Conservation (phyloP, 2,888 invertebrate genomes). For the Galeopsomyia nigrocyanea region DNA sequence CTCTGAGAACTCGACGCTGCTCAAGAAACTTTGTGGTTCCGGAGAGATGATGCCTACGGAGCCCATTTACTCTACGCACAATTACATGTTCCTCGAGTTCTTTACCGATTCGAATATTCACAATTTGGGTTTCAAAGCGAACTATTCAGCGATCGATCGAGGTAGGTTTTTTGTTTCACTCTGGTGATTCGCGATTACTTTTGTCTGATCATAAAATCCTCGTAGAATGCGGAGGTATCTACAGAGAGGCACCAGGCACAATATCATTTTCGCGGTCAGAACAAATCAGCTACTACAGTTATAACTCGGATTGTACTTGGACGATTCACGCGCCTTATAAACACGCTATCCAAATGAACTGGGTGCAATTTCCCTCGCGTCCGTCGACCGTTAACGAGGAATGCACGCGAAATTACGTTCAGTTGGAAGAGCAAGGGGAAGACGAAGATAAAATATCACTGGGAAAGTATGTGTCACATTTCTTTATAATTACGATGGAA, state of each 20-base stretch:
- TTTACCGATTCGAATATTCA: slow-evolving; percentile 72
- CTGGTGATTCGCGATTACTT: neutral
- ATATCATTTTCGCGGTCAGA: too few species aligned
- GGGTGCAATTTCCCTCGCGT: slow-evolving; percentile 75
- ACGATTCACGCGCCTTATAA: slow-evolving; percentile 79
- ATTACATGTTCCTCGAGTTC: slow-evolving; percentile 80
- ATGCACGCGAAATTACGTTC: slow-evolving; percentile 79
- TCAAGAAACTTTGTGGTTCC: slow-evolving; percentile 79
- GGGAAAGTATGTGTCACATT: slow-evolving; percentile 53
- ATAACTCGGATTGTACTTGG: slow-evolving; percentile 77
- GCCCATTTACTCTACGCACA: slow-evolving; percentile 77
- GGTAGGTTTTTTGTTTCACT: too few species aligned
- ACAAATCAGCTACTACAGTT: slow-evolving; percentile 32
- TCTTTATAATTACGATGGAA: neutral
- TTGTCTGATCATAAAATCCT: slow-evolving; percentile 11
- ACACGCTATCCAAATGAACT: slow-evolving; percentile 79
- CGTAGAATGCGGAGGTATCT: slow-evolving; percentile 81
- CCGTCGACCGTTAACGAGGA: slow-evolving; percentile 72
- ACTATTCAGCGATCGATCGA: slow-evolving; percentile 78
- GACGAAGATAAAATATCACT: slow-evolving; percentile 49
- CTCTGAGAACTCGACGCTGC: slow-evolving; percentile 73
- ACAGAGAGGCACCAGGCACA: slow-evolving; percentile 73
- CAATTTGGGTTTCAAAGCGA: slow-evolving; percentile 81
- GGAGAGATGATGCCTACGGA: slow-evolving; percentile 71
- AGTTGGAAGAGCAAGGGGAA: slow-evolving; percentile 72